Conservation (phyloP, 2,888 invertebrate species). For the Orthosia gothica region DNA sequence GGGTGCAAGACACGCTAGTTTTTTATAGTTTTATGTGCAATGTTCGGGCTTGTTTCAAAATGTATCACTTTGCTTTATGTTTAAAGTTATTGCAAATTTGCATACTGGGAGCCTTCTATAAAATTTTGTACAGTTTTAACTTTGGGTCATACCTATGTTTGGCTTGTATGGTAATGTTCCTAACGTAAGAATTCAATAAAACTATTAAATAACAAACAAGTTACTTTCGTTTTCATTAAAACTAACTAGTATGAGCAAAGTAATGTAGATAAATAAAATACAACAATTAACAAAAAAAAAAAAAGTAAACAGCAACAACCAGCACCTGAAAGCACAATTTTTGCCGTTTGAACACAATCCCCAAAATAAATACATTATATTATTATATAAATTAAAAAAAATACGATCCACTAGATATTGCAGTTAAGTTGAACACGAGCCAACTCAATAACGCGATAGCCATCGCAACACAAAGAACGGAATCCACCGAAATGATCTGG, state of each 20-base stretch:
- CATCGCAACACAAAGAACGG: constrained; percentile 63
- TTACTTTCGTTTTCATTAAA: background rate
- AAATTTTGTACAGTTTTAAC: constrained; percentile 11
- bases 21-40: constrained; percentile 56
- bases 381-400: constrained; percentile 52
- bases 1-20: constrained; percentile 46
- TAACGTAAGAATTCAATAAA: background rate
- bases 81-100: constrained; percentile 44
- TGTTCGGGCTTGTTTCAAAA: constrained; percentile 50
- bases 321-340: background rate
- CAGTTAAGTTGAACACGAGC: constrained; percentile 67
- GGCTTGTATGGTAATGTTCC: background rate
- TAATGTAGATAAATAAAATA: constrained; percentile 3
- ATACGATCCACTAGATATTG: constrained; percentile 41
- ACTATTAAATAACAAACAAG: background rate
- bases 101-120: constrained; percentile 28
- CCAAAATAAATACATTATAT: constrained; percentile 28
- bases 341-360: constrained; percentile 10
- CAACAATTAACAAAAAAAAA: constrained; percentile 16
- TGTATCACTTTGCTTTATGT: constrained; percentile 42
- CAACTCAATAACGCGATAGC: constrained; percentile 69
- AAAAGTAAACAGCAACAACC: constrained; percentile 4
- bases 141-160: background rate
- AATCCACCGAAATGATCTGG: constrained; percentile 57
- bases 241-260: background rate